Conservation (phyloP, 1,140 invertebrate species). For the Armadillidium nasatum region DNA sequence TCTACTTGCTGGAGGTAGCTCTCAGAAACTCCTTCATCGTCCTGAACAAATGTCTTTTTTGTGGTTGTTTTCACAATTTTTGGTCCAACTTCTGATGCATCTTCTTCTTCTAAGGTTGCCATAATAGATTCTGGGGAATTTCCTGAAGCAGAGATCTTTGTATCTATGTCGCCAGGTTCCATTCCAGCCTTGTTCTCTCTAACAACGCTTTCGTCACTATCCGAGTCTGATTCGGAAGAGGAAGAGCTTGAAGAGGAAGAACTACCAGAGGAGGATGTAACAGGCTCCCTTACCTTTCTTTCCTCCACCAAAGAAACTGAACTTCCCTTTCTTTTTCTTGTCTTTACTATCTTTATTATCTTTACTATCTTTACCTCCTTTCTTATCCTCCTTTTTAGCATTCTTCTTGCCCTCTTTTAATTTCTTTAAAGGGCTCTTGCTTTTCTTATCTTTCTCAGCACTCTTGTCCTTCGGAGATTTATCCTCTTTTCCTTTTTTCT, state of each 20-base stretch:
- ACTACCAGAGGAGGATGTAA: constrained; percentile 20
- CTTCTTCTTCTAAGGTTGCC: neutral
- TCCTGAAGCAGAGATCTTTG: constrained; percentile 23
- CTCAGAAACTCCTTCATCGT: constrained; percentile 74
- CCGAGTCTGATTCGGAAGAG: constrained; percentile 27
- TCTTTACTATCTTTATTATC: too few species aligned
- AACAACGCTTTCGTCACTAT: constrained; percentile 35
- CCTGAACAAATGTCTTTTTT: constrained; percentile 78
- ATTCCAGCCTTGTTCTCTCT: constrained; percentile 44
- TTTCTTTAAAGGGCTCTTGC: constrained; percentile 33
- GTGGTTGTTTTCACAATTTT: constrained; percentile 85
- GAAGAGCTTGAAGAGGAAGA: constrained; percentile 27
- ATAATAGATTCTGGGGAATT: neutral
- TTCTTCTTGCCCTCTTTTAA: constrained; percentile 37
- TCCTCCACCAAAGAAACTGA: constrained; percentile 50
- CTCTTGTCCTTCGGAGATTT: constrained; percentile 42
- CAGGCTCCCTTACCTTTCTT: constrained; percentile 21
- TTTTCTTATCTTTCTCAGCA: constrained; percentile 41
- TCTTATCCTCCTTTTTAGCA: constrained; percentile 35
- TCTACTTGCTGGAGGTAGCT: constrained; percentile 83
- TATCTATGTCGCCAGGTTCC: constrained; percentile 36
- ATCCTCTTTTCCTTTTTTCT: constrained; percentile 41
- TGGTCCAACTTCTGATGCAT: constrained; percentile 53
- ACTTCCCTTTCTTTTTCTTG: constrained; percentile 47
- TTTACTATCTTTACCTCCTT: constrained; percentile 35